phyloP scores from a whole-genome alignment of 2,797 vertebrate species.

The Hypotaenidia okinawae region DNA sequence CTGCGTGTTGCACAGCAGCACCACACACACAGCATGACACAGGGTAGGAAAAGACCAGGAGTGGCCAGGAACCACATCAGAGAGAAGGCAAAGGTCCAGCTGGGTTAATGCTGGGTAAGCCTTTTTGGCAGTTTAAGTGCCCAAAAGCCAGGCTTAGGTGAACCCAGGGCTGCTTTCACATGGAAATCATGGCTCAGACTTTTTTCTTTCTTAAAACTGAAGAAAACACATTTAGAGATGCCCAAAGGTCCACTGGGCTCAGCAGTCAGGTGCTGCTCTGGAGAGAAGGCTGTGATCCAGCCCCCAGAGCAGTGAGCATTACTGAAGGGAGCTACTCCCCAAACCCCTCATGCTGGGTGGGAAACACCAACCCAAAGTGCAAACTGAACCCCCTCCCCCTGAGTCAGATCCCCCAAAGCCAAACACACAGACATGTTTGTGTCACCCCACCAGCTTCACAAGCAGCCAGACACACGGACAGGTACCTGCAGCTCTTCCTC shows the following conservation, averaged over 20 bases:
- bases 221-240: not conserved
- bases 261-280: not conserved
- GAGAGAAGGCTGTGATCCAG: not conserved
- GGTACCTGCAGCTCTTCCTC: conserved; percentile 88
- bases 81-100: not conserved
- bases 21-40: not conserved
- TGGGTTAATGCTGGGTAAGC: not conserved
- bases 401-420: too few species aligned
- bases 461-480: fast-evolving
- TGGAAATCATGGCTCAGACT: not conserved
- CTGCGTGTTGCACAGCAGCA: not conserved
- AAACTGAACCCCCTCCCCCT: not conserved
- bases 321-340: not conserved
- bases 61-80: not conserved
- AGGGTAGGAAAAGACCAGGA: not conserved
- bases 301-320: not conserved
- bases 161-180: not conserved
- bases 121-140: not conserved
- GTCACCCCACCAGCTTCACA: fast-evolving
- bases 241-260: not conserved
- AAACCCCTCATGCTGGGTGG: not conserved
- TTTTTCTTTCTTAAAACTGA: not conserved
- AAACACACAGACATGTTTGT: not conserved
- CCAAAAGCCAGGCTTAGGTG: not conserved
- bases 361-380: not conserved